Evolutionary conservation across 2,113 vertebrate species (phyloP), one percentile per base, ranked within the genome.

Genomic region (Hydrolagus affinis): DNA sequence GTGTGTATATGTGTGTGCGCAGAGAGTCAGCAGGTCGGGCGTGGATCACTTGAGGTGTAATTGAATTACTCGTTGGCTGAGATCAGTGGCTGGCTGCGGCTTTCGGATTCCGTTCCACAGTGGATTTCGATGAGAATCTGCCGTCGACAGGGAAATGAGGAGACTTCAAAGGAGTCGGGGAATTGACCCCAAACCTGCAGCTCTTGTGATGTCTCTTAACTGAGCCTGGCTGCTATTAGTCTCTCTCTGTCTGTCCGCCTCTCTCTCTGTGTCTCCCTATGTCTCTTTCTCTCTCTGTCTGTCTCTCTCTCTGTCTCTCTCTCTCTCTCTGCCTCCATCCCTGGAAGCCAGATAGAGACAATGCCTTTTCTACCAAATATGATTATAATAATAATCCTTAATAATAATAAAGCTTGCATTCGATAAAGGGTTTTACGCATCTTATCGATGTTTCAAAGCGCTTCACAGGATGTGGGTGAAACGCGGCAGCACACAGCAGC

Each of bases 151-250:
- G 86, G 88, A 90, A 86, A 85, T 85, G 86, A 88, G 89, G 87
- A 77, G 86, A 73, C 86, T 90, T 90, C 88, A 89, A 88, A 88
- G 89, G 85, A 68, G n/a, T 62, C 57, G 19, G 62, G 85, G 87
- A 85, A 62, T 57, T 89, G 88, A 89, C 86, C 88, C 87, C 56
- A 44, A 85, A 80, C 60, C 1, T 21, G 11, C n/a, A 57, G 30
- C 19, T 28, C 25, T 25, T 1, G 25, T 57, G 75, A 44, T 78
- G 32, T 75, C 73, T 56, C n/a, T 75, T 25, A 60, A 14, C 60
- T 44, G 44, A 44, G 6, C 44, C 44, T 25, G 64, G 7, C 14
- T 62, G 15, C 62, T 4, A 19, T 21, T 10, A 44, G 28, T 30
- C 14, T 68, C 8, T 2, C 11, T 25, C 19, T 60, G 0, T 11